These are phyloP conservation scores for Desmophyllum pertusum DNA, from an alignment of 92 coral and sea anemone species.

Conservation along the genomic window DNA sequence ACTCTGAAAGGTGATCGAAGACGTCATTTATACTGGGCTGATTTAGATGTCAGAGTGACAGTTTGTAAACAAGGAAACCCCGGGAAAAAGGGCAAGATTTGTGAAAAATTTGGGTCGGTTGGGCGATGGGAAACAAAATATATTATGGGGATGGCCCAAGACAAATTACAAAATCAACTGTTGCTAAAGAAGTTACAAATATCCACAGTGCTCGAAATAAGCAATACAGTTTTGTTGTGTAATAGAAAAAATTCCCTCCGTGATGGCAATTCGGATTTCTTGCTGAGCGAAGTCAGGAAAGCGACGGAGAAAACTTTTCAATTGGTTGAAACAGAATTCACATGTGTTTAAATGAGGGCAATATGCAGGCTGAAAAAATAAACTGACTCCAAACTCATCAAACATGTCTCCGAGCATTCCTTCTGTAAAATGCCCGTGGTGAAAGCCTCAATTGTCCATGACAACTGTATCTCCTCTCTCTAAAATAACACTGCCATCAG, in stretches of 20 bases:
- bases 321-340: constrained; percentile 58
- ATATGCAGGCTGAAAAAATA: constrained; percentile 57
- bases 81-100: too few relatives aligned
- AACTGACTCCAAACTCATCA: constrained; percentile 37
- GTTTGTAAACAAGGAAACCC: too few relatives aligned
- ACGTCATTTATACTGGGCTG: too few relatives aligned
- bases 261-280: constrained; percentile 43
- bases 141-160: too few relatives aligned
- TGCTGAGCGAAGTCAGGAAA: constrained; percentile 33
- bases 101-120: too few relatives aligned
- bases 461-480: constrained; percentile 56
- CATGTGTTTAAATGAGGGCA: constrained; percentile 59
- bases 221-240: constrained; percentile 37
- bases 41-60: too few relatives aligned
- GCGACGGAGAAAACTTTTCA: constrained; percentile 40
- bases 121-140: too few relatives aligned
- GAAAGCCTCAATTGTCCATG: constrained; percentile 63
- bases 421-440: constrained; percentile 41
- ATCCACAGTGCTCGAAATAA: constrained; percentile 42
- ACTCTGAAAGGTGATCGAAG: too few relatives aligned
- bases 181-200: constrained; percentile 5
- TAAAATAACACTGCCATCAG: constrained; percentile 53
- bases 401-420: constrained; percentile 45
- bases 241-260: constrained; percentile 34
- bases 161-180: too few relatives aligned